Evolutionary conservation across 2,888 invertebrate genomes (phyloP).

Genomic region (Parasteatoda lunata): DNA sequence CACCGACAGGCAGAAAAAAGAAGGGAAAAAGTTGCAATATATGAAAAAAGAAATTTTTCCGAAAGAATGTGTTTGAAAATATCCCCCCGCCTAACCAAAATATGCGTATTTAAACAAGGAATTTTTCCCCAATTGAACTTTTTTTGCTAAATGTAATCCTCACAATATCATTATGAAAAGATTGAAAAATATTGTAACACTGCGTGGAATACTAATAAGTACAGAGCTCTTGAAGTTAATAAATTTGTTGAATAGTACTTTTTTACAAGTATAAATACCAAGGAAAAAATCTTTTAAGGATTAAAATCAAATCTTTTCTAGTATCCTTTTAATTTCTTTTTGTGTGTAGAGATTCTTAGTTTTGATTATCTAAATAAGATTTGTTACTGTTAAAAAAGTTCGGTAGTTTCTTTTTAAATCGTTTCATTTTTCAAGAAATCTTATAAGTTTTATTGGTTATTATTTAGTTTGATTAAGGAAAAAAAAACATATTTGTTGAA

Average conservation of each 20-base stretch:
- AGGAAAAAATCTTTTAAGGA: constrained; percentile 1
- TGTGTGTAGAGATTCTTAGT: neutral
- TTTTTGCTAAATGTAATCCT: constrained; percentile 12
- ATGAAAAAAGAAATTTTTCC: constrained; percentile 26
- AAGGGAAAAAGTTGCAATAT: neutral
- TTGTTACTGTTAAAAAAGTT: neutral
- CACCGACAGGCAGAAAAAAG: constrained; percentile 43
- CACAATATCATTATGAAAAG: constrained; percentile 30
- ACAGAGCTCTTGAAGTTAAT: constrained; percentile 1
- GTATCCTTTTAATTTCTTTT: neutral
- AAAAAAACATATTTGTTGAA: neutral
- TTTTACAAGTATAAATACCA: neutral
- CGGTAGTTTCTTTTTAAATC: too few relatives aligned
- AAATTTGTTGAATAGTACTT: neutral
- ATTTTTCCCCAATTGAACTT: constrained; percentile 9
- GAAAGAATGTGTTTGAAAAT: constrained; percentile 56
- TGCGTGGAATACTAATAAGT: constrained; percentile 42
- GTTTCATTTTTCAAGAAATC: too few relatives aligned
- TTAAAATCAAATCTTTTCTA: neutral
- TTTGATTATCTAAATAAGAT: neutral
- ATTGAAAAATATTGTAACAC: constrained; percentile 29
- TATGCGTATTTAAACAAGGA: constrained; percentile 57
- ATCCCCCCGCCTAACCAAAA: constrained; percentile 49
- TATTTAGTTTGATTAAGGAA: constrained; percentile 6
- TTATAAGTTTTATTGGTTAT: constrained; percentile 2